These are phyloP conservation scores for Lomographa bimaculata DNA, from an alignment of 2,888 invertebrate species.

Conservation along the genomic window DNA sequence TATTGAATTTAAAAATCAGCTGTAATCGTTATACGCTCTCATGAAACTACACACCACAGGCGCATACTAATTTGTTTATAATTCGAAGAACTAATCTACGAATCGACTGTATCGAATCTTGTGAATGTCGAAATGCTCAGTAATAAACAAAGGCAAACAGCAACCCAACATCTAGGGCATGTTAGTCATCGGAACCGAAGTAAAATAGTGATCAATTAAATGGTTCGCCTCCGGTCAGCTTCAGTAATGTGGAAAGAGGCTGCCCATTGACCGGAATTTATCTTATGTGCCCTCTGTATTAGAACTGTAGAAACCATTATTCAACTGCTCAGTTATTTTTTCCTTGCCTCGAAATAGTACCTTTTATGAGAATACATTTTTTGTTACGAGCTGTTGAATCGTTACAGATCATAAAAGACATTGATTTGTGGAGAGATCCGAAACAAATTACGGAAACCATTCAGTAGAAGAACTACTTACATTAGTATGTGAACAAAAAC, in stretches of 20 bases:
- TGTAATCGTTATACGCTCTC: constrained; percentile 4
- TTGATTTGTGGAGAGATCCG: constrained; percentile 3
- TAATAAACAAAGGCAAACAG: constrained; percentile 24
- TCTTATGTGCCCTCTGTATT: constrained; percentile 38
- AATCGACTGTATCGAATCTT: constrained; percentile 21
- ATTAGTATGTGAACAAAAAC: constrained; percentile 11
- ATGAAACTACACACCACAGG: constrained; percentile 18
- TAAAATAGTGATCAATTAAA: constrained; percentile 48
- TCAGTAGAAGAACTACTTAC: constrained; percentile 1
- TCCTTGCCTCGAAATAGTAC: constrained; percentile 8
- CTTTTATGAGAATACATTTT: constrained; percentile 16
- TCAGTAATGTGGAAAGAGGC: constrained; percentile 42
- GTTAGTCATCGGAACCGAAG: constrained; percentile 31
- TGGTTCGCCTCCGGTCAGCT: constrained; percentile 49
- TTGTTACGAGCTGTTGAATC: constrained; percentile 2
- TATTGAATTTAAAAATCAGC: constrained; percentile 3
- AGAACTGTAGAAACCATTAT: constrained; percentile 41
- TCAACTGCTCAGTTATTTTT: constrained; percentile 42
- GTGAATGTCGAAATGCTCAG: constrained; percentile 22
- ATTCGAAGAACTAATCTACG: constrained; percentile 22
- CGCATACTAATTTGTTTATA: constrained; percentile 23
- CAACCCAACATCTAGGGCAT: constrained; percentile 28
- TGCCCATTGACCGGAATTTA: constrained; percentile 60
- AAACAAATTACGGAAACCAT: constrained; percentile 9
- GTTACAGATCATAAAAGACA: constrained; percentile 4